phyloP scores from a whole-genome alignment of 2,888 invertebrate genomes.

The Macrophya alboannulata region DNA sequence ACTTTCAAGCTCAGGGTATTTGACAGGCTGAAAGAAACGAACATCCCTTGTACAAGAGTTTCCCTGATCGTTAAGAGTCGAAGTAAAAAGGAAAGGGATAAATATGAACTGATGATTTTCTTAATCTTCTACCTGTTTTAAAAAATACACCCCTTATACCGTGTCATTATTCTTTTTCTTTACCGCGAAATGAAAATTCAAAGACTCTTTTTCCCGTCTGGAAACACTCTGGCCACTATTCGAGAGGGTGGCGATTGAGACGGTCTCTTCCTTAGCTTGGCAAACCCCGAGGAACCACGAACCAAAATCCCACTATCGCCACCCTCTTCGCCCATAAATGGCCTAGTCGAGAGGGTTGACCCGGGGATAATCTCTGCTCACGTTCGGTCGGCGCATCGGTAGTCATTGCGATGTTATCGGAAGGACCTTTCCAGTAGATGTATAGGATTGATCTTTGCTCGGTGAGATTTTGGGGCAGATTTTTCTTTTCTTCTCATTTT shows the following conservation, averaged over 20 bases:
- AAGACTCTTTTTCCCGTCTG: not conserved
- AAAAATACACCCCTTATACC: not conserved
- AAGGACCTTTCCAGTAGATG: not conserved
- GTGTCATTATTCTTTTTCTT: not conserved
- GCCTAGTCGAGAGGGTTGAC: constrained; percentile 46
- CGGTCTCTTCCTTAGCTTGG: not conserved
- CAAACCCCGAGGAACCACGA: constrained; percentile 20
- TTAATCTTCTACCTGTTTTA: not conserved
- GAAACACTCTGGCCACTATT: not conserved
- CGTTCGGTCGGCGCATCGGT: constrained; percentile 34
- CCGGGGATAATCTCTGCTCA: constrained; percentile 40
- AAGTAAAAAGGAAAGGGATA: not conserved
- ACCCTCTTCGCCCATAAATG: constrained; percentile 49
- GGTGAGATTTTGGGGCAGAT: constrained; percentile 38
- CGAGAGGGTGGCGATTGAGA: constrained; percentile 25
- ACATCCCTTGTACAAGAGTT: not conserved
- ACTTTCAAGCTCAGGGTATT: not conserved
- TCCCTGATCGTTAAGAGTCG: not conserved
- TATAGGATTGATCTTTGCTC: not conserved
- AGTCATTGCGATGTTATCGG: constrained; percentile 54
- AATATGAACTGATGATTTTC: not conserved
- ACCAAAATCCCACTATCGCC: constrained; percentile 36
- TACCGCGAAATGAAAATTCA: not conserved
- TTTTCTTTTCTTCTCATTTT: not conserved
- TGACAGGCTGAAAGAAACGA: not conserved